phyloP scores from a whole-genome alignment of 2,113 vertebrate genomes.

The Riparia riparia region DNA sequence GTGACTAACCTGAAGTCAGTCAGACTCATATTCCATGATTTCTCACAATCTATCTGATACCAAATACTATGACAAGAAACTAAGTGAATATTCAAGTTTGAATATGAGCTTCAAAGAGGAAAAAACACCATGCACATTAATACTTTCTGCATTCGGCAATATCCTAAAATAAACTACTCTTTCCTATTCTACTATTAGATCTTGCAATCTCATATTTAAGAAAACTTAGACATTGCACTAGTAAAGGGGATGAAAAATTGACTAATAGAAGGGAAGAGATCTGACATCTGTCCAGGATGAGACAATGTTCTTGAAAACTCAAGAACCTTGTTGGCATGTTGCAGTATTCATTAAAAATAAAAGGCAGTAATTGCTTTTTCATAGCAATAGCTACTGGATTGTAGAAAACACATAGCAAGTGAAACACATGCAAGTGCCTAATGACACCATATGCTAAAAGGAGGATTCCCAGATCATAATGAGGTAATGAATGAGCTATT shows the following conservation, averaged over 20 bases:
- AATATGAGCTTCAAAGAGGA: neutral
- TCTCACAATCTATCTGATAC: neutral
- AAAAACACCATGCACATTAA: neutral
- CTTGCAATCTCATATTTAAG: neutral
- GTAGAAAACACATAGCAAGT: neutral
- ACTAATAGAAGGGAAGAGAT: neutral
- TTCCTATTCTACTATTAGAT: neutral
- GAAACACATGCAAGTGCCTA: neutral
- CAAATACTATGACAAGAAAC: neutral
- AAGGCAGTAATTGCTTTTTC: neutral
- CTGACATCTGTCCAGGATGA: neutral
- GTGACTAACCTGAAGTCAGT: neutral
- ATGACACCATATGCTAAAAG: neutral
- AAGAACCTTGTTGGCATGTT: neutral
- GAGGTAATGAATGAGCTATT: neutral
- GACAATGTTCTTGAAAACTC: neutral
- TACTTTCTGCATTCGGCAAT: neutral
- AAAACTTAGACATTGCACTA: neutral
- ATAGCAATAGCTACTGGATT: neutral
- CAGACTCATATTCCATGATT: neutral
- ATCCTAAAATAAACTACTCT: neutral
- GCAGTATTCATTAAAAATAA: neutral
- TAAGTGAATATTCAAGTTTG: neutral
- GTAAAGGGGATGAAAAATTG: neutral
- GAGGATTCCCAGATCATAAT: neutral